Base-by-base conservation (phyloP, 2,113 vertebrate genomes). In the Podarcis muralis region DNA sequence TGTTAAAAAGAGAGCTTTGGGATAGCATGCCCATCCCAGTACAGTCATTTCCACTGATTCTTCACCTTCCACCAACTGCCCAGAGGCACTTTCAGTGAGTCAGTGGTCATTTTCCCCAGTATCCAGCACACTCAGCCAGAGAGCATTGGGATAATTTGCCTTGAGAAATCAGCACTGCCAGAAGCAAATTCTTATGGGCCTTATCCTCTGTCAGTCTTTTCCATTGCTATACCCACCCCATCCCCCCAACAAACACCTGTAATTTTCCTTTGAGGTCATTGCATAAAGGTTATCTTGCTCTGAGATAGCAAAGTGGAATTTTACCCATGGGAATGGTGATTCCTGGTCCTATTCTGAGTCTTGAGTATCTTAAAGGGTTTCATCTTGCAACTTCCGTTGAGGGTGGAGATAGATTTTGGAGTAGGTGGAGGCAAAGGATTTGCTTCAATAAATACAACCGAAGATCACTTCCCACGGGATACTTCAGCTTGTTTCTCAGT, bases 361-460 rank as follows among this genome's bases (percentile, higher is more conserved):
- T 23, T 84, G 27, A 57, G 88, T 71, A 48, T 35, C 32, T 35
- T 35, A 74, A 83, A 57, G 74, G 59, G 66, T 82, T 91, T 82
- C 0, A 25, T 93, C 94, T 90, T 81, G 81, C 85, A 90, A 92
- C 86, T 77, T 92, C 53, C 32, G 92, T 90, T 81, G 81, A 91
- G 20, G 57, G 80, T 11, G 59, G 30, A 76, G 85, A 85, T 86
- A 87, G 74, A 84, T 83, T 85, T 83, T 82, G 81, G 88, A 85
- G 35, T 0, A 0, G 0, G 0, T 48, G 11, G 82, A 82, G 69
- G 1, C 85, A 83, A 0, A 53, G 77, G 40, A 22, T 75, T 78
- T 74, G 84, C 91, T 91, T 95, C 40, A 68, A 88, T 96, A 95
- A 95, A 95, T 93, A 93, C 13, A 75, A 37, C 30, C 62, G 22